These are phyloP conservation scores for Ophiodon elongatus DNA, from an alignment of 2,113 vertebrate genomes.

Conservation along the genomic window DNA sequence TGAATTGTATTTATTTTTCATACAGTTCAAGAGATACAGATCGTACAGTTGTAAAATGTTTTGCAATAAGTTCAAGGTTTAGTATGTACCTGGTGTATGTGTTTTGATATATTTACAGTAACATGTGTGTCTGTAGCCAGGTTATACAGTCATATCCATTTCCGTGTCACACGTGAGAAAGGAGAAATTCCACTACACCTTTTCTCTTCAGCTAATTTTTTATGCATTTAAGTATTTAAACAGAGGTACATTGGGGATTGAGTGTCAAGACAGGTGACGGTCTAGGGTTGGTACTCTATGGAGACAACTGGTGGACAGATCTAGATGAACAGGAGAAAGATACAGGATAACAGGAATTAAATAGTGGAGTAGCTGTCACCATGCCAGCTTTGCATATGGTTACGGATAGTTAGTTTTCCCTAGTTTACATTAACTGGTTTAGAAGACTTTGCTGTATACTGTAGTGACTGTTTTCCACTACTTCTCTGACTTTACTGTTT, in stretches of 20 bases:
- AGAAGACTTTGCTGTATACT: background rate
- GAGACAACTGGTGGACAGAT: slow-evolving; percentile 5
- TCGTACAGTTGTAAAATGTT: background rate
- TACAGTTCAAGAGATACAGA: no score
- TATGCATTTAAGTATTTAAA: slow-evolving; percentile 1
- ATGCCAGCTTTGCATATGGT: background rate
- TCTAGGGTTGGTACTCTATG: slow-evolving; percentile 2
- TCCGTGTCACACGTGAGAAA: no score
- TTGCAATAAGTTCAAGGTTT: background rate
- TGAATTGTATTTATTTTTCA: background rate
- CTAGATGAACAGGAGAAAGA: background rate
- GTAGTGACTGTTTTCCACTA: background rate
- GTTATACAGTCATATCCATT: slow-evolving; percentile 5
- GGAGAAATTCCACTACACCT: slow-evolving; percentile 1
- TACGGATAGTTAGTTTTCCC: background rate
- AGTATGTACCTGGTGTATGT: background rate
- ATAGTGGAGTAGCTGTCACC: background rate
- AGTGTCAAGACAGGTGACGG: slow-evolving; percentile 25
- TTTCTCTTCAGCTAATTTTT: slow-evolving; percentile 2
- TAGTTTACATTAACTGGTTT: background rate
- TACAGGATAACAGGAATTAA: slow-evolving; percentile 6
- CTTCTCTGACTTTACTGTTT: background rate
- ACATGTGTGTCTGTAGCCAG: background rate
- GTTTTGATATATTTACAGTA: background rate
- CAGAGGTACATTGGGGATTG: slow-evolving; percentile 10